A percentile compares a stretch with the other conserved stretches of the same genome.
These are phyloP conservation scores for Trilocha varians DNA, from an alignment of 2,888 invertebrate species.

Conservation along the genomic window DNA sequence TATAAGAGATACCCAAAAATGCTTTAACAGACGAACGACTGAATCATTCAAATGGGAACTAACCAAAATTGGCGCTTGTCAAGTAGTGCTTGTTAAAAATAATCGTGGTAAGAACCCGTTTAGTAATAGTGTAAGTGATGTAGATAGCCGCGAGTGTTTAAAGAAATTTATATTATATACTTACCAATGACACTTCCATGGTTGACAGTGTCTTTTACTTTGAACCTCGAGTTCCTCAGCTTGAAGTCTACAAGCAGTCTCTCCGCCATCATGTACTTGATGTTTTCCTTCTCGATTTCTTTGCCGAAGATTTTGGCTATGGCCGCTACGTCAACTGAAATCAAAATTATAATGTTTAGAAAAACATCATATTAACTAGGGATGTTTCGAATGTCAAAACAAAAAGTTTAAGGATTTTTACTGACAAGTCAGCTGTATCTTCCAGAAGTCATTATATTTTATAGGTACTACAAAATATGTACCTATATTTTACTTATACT, in stretches of 20 bases:
- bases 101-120: neutral
- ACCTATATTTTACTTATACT: too few relatives aligned
- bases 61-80: neutral
- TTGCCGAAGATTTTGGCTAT: slow-evolving; percentile 81
- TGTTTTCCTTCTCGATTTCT: slow-evolving; percentile 72
- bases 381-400: neutral
- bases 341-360: slow-evolving; percentile 2
- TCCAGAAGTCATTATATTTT: too few relatives aligned
- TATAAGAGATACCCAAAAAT: too few relatives aligned
- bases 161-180: slow-evolving; percentile 10
- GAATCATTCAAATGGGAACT: too few relatives aligned
- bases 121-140: neutral
- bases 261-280: slow-evolving; percentile 79
- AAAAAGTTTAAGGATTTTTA: too few relatives aligned
- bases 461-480: too few relatives aligned
- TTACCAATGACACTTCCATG: slow-evolving; percentile 83
- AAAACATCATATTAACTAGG: too few relatives aligned
- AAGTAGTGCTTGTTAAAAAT: neutral
- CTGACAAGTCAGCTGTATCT: too few relatives aligned
- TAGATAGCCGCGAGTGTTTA: neutral
- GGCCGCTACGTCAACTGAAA: slow-evolving; percentile 80
- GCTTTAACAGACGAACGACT: too few relatives aligned
- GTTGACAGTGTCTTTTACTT: slow-evolving; percentile 81
- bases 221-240: slow-evolving; percentile 79
- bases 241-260: slow-evolving; percentile 81